Conservation (phyloP, 30 jellyfish, hydroid and myxozoan species). For the Hydra vulgaris region DNA sequence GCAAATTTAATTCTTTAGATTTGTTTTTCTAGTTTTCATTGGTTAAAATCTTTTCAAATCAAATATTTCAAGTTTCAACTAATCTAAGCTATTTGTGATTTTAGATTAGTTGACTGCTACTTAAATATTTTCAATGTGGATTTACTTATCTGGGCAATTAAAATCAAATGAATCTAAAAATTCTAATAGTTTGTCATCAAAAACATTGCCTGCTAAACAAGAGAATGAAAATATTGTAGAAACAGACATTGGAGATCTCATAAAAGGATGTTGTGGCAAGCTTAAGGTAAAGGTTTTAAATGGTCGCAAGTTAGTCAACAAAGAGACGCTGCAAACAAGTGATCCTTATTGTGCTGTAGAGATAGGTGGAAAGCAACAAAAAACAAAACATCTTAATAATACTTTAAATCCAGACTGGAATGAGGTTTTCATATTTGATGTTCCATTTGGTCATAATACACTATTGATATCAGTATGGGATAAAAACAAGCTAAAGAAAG, state of each 20-base stretch:
- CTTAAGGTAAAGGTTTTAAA: conserved; percentile 35
- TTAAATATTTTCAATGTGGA: not conserved
- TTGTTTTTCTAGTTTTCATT: too few species aligned
- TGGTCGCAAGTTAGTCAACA: conserved; percentile 49
- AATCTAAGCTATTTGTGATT: too few species aligned
- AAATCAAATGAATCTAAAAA: not conserved
- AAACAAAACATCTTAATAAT: conserved; percentile 48
- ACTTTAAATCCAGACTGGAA: conserved; percentile 72
- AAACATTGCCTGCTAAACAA: not conserved
- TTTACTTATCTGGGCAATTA: not conserved
- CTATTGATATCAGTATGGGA: conserved; percentile 72
- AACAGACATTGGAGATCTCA: not conserved
- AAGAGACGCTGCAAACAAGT: conserved; percentile 66
- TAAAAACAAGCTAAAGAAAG: conserved; percentile 61
- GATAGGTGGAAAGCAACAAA: conserved; percentile 42
- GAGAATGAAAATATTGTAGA: too few species aligned
- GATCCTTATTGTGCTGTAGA: conserved; percentile 83
- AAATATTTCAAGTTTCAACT: too few species aligned
- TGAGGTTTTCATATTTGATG: conserved; percentile 42
- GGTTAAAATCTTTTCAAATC: too few species aligned
- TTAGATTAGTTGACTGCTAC: not conserved
- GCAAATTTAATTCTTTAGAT: too few species aligned
- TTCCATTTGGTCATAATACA: conserved; percentile 50
- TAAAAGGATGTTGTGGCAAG: conserved; percentile 56
- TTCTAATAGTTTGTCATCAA: not conserved